phyloP scores from a whole-genome alignment of 2,888 invertebrate genomes.

The Diarsia mendica region DNA sequence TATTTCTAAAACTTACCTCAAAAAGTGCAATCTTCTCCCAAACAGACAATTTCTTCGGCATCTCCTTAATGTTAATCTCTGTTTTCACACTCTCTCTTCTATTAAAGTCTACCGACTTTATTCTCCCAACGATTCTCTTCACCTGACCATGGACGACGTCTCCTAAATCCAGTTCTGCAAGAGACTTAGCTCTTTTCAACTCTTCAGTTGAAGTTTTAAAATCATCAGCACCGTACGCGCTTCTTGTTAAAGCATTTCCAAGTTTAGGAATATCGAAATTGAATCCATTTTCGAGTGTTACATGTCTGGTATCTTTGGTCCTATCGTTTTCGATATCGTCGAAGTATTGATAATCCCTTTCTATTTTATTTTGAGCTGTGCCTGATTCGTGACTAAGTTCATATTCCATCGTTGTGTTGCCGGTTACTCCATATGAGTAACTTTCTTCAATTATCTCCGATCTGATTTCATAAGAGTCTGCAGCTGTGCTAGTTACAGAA shows the following conservation, averaged over 20 bases:
- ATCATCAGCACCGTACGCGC: constrained; percentile 40
- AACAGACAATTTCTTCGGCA: constrained; percentile 78
- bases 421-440: not conserved
- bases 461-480: constrained; percentile 13
- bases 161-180: constrained; percentile 78
- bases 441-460: constrained; percentile 21
- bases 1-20: constrained; percentile 74
- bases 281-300: constrained; percentile 28
- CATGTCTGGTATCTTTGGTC: not conserved
- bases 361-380: constrained; percentile 13
- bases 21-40: constrained; percentile 83
- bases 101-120: constrained; percentile 77
- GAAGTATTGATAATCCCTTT: not conserved
- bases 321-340: not conserved
- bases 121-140: constrained; percentile 74
- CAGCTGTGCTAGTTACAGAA: constrained; percentile 4
- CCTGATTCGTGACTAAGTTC: not conserved
- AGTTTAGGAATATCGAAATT: constrained; percentile 10
- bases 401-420: constrained; percentile 16
- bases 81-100: constrained; percentile 63
- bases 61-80: constrained; percentile 76
- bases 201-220: constrained; percentile 60
- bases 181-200: constrained; percentile 70
- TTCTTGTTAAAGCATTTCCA: constrained; percentile 27
- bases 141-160: constrained; percentile 79